Percentiles rank a stretch among this genome's conserved stretches.
Evolutionary conservation across 92 coral and sea anemone genomes (phyloP).

Genomic region (Hydrozoanthus gracilis): DNA sequence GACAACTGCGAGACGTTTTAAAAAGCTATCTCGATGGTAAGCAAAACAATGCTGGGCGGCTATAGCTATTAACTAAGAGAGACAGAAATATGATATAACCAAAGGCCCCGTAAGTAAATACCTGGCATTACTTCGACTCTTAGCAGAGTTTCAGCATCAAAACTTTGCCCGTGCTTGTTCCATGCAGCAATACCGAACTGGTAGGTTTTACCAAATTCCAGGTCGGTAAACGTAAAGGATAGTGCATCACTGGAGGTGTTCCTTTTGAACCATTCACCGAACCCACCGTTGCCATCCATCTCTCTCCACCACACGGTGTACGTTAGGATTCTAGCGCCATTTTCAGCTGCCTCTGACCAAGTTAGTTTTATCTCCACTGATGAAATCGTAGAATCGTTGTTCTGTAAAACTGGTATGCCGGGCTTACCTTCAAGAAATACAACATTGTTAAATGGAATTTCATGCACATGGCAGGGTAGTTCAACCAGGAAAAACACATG

Average conservation of each 20-base stretch:
- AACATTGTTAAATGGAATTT: too few species aligned
- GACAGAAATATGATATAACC: background rate
- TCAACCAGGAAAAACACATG: background rate
- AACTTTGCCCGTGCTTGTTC: slow-evolving; percentile 3
- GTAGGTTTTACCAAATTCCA: slow-evolving; percentile 43
- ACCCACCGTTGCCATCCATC: background rate
- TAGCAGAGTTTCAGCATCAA: background rate
- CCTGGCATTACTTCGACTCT: background rate
- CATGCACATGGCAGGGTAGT: background rate
- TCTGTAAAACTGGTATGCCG: background rate
- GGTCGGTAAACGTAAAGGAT: background rate
- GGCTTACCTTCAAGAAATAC: background rate
- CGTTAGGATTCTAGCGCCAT: background rate
- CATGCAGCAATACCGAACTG: slow-evolving; percentile 23
- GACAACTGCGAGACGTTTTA: too few species aligned
- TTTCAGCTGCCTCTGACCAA: slow-evolving; percentile 9
- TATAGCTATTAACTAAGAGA: background rate
- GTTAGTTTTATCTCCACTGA: background rate
- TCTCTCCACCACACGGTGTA: slow-evolving; percentile 20
- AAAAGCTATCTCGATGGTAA: too few species aligned
- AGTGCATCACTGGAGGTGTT: background rate
- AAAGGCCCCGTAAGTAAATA: background rate
- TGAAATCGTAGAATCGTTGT: background rate
- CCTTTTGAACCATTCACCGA: background rate
- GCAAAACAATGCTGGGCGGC: too few species aligned